Evolutionary conservation across 1,140 invertebrate genomes (phyloP).

Genomic region (Leptinotarsa lineolata): DNA sequence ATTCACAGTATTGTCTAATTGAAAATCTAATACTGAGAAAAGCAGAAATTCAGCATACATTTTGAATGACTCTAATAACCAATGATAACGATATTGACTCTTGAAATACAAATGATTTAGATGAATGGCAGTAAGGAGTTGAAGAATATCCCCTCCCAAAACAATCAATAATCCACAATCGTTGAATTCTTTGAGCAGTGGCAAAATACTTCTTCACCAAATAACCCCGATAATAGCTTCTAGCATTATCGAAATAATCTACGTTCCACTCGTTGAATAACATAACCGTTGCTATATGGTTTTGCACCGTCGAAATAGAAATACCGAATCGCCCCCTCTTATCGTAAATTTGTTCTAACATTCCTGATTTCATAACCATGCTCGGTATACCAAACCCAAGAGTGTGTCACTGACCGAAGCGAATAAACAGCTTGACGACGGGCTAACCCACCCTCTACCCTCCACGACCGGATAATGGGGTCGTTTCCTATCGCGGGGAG

Average conservation of each 20-base stretch:
- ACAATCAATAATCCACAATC: too few relatives aligned
- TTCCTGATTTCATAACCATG: conserved; percentile 8
- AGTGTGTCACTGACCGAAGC: neutral
- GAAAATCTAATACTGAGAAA: too few relatives aligned
- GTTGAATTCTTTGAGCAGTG: too few relatives aligned
- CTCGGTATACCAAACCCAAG: neutral
- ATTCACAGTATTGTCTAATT: too few relatives aligned
- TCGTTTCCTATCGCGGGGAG: neutral
- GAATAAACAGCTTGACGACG: neutral
- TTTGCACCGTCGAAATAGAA: neutral
- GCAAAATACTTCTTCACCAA: too few relatives aligned
- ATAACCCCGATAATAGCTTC: too few relatives aligned
- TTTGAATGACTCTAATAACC: too few relatives aligned
- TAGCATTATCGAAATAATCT: neutral
- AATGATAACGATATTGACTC: too few relatives aligned
- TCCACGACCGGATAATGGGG: neutral
- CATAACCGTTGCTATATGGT: neutral
- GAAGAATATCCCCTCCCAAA: too few relatives aligned
- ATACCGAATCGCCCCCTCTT: neutral
- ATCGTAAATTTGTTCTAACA: conserved; percentile 4
- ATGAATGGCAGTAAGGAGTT: too few relatives aligned
- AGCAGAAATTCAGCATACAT: too few relatives aligned
- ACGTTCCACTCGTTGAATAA: neutral
- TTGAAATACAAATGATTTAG: too few relatives aligned
- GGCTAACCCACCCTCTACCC: neutral